Conservation (phyloP, 1,140 invertebrate species). For the Panagrolaimus sp. region DNA sequence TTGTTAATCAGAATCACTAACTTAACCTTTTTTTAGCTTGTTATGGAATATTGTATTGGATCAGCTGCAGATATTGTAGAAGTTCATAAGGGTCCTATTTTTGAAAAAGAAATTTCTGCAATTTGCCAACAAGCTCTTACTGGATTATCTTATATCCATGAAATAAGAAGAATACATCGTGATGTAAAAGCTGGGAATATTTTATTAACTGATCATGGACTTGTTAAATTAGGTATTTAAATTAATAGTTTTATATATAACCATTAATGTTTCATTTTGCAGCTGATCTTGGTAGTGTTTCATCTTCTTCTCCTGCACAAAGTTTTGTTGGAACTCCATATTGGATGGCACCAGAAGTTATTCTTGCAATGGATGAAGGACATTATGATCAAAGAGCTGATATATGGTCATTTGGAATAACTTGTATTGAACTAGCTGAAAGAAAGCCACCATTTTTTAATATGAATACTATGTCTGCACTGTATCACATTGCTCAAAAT, state of each 20-base stretch:
- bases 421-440: conserved; percentile 94
- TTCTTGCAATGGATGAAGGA: conserved; percentile 99
- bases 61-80: conserved; percentile 98
- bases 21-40: conserved; percentile 67
- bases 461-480: conserved; percentile 99
- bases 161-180: conserved; percentile 83
- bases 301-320: conserved; percentile 93
- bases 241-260: conserved; percentile 13
- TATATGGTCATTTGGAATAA: conserved; percentile 85
- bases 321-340: conserved; percentile 99
- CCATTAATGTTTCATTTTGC: conserved; percentile 12
- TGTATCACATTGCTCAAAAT: conserved; percentile 99
- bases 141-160: conserved; percentile 88
- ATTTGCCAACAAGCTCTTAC: conserved; percentile 89
- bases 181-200: conserved; percentile 98
- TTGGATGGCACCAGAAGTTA: conserved; percentile 87
- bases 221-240: conserved; percentile 76
- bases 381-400: conserved; percentile 97
- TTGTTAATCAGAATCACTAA: conserved; percentile 4
- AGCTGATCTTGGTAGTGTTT: conserved; percentile 89
- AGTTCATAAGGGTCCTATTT: conserved; percentile 90
- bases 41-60: conserved; percentile 99
- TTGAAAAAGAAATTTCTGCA: conserved; percentile 94
- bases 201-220: conserved; percentile 92
- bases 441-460: conserved; percentile 98